A percentile compares a stretch with the other conserved stretches of the same genome.
phyloP scores from a whole-genome alignment of 1,140 invertebrate species.

The Eulimnadia texana region DNA sequence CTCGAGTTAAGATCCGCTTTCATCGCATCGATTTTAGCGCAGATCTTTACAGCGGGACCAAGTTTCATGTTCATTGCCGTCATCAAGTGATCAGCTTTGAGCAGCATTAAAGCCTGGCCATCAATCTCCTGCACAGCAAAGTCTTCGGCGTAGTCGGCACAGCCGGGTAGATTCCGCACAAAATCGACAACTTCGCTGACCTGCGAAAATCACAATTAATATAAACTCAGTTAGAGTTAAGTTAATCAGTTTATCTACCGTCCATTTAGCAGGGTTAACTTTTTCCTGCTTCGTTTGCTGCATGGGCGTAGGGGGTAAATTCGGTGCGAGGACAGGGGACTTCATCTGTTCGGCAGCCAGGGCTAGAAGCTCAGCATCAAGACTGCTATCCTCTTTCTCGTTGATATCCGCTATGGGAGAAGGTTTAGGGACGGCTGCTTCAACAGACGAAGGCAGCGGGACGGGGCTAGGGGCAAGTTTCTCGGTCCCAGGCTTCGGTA shows the following conservation, averaged over 20 bases:
- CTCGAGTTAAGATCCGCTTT: conserved; percentile 34
- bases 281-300: conserved; percentile 28
- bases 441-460: too few species aligned
- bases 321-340: conserved; percentile 9
- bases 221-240: not conserved
- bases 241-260: conserved; percentile 34
- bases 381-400: conserved; percentile 23
- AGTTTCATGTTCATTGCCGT: conserved; percentile 88
- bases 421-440: too few species aligned
- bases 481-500: not conserved
- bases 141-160: conserved; percentile 83
- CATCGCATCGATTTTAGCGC: conserved; percentile 66
- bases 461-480: not conserved
- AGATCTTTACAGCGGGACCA: conserved; percentile 87
- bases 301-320: conserved; percentile 22
- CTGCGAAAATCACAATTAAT: conserved; percentile 16
- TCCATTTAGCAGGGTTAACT: conserved; percentile 60
- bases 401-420: conserved; percentile 11
- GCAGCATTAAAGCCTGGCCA: conserved; percentile 77
- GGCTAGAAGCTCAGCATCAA: conserved; percentile 24
- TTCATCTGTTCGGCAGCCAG: conserved; percentile 17
- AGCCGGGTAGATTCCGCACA: conserved; percentile 70
- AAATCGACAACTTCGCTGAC: conserved; percentile 54
- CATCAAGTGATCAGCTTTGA: conserved; percentile 92
- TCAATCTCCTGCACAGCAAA: conserved; percentile 92